Evolutionary conservation across 2,797 vertebrate species (phyloP), one percentile per base, ranked within the genome.

Genomic region (Crocodylus rhombifer): DNA sequence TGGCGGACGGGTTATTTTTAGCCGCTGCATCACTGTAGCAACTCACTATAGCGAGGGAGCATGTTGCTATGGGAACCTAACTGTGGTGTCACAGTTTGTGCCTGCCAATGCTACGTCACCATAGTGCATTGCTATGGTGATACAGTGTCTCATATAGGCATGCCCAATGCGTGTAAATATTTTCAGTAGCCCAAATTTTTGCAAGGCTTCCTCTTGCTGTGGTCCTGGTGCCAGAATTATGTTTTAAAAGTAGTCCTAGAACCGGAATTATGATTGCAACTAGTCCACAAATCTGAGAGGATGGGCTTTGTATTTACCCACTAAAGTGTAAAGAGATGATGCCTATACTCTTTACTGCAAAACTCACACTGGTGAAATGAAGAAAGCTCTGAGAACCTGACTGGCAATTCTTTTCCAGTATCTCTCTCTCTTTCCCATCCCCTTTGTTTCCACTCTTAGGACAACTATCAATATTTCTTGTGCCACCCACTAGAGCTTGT

Each of bases 371-470:
- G 36, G 14, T 64, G 71, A 90, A 93, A 90, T 80, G 11, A 91
- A 63, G 12, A 84, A 69, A 57, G 0, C 51, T 88, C 30, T 64
- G 8, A 71, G 21, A 88, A 86, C 5, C 51, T 91, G 75, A 18
- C 30, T 82, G 74, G 73, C 17, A 90, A 57, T 33, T 85, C 28
- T 36, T 80, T 14, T 69, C 9, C 8, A 92, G 94, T 77, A 80
- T n/a, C 42, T 28, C 26, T 65, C 80, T 65, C 65, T 90, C 15
- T 20, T 4, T 76, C 17, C 89, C 12, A 36, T 9, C 76, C 56
- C 17, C 1, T 28, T 7, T 11, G 1, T 69, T 88, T 5, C 7
- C 12, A n/a, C 56, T 18, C 14, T 36, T 75, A 2, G 2, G 0
- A 2, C 2, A 57, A 88, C 63, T 60, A 23, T 9, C 63, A 1